phyloP scores from a whole-genome alignment of 2,888 invertebrate genomes.

The Aplocera efformata region DNA sequence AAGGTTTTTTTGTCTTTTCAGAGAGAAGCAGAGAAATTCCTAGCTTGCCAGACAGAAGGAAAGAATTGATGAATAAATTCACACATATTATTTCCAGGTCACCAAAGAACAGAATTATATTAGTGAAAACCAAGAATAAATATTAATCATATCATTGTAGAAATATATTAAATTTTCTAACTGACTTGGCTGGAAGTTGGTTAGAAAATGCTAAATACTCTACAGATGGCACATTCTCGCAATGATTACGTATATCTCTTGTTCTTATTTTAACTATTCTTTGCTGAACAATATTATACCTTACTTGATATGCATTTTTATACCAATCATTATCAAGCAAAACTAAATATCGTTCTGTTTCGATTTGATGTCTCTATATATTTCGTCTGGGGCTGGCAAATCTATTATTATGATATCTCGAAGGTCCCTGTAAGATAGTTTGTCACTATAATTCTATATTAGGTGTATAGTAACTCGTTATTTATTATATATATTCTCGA shows the following conservation, averaged over 20 bases:
- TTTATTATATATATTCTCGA: no score
- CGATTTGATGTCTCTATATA: not conserved
- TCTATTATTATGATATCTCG: no score
- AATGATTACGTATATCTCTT: not conserved
- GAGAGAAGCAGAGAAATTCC: slow-evolving; percentile 59
- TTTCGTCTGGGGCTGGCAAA: not conserved
- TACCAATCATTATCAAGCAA: no score
- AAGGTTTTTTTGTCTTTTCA: slow-evolving; percentile 34
- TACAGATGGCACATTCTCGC: not conserved
- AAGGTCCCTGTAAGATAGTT: not conserved
- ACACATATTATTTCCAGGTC: no score
- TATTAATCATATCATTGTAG: slow-evolving; percentile 7
- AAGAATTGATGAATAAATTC: slow-evolving; percentile 24
- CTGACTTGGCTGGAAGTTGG: slow-evolving; percentile 11
- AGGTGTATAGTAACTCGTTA: not conserved
- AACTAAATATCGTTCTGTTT: not conserved
- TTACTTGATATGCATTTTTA: no score
- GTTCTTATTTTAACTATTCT: not conserved
- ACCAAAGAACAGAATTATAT: no score
- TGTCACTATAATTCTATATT: not conserved
- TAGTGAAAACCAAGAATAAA: slow-evolving; percentile 20
- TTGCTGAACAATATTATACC: no score
- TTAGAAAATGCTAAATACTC: slow-evolving; percentile 1
- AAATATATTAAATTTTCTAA: not conserved
- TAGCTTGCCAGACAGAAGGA: slow-evolving; percentile 50